Evolutionary conservation across 2,113 vertebrate species (phyloP).

Genomic region (Dolichallabes microphthalmus): DNA sequence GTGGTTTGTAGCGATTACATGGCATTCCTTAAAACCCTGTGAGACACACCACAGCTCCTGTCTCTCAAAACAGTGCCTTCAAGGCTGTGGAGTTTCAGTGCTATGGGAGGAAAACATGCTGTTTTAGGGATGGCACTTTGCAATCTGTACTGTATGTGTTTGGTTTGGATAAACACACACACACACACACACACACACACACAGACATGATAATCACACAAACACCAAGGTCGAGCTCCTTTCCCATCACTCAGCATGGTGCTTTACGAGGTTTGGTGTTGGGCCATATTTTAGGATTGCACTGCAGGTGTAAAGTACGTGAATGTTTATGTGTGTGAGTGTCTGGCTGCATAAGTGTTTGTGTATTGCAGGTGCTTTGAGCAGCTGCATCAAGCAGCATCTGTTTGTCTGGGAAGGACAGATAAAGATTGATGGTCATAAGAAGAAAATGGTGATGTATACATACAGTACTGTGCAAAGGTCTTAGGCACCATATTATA

Average conservation of each 20-base stretch:
- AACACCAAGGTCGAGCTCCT: slow-evolving; percentile 4
- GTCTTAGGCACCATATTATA: no score
- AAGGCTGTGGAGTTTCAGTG: neutral
- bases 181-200: slow-evolving; percentile 21
- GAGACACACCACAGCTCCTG: slow-evolving; percentile 7
- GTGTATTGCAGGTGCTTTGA: slow-evolving; percentile 60
- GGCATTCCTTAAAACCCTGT: neutral
- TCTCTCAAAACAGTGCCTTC: slow-evolving; percentile 16
- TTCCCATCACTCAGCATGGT: slow-evolving; percentile 56
- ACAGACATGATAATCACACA: slow-evolving; percentile 20
- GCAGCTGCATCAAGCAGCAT: slow-evolving; percentile 59
- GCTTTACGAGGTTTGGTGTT: slow-evolving; percentile 58
- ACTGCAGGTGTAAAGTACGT: slow-evolving; percentile 39
- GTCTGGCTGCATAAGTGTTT: neutral
- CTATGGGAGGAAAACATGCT: slow-evolving; percentile 23
- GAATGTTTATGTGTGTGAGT: slow-evolving; percentile 16
- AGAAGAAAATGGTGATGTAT: slow-evolving; percentile 17
- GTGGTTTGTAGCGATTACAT: slow-evolving; percentile 7
- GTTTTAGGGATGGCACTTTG: slow-evolving; percentile 37
- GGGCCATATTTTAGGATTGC: slow-evolving; percentile 36
- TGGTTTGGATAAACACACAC: slow-evolving; percentile 37
- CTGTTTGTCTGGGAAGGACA: slow-evolving; percentile 28
- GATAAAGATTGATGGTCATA: neutral
- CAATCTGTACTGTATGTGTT: slow-evolving; percentile 40
- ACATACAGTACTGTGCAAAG: no score